Evolutionary conservation across 2,113 vertebrate genomes (phyloP).

Genomic region (Plecturocebus donacophilus): DNA sequence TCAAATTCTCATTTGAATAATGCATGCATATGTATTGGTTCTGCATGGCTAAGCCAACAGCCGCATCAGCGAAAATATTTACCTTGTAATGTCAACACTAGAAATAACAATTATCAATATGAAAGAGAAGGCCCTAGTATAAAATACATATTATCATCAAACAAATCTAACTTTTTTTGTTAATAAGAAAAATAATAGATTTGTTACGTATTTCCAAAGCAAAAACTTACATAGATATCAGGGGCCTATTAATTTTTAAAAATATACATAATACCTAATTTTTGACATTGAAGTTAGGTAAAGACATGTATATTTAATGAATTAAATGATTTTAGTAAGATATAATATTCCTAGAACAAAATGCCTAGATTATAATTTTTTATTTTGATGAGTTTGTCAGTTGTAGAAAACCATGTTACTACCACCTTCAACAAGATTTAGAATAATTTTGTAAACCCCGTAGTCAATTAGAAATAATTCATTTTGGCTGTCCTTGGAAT

Average conservation of each 20-base stretch:
- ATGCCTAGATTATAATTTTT: neutral
- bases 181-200: neutral
- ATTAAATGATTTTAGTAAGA: neutral
- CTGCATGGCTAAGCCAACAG: neutral
- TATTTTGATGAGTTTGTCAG: neutral
- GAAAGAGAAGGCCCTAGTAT: neutral
- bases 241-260: neutral
- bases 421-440: neutral
- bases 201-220: neutral
- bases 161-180: neutral
- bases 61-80: neutral
- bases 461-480: neutral
- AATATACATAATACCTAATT: neutral
- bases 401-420: neutral
- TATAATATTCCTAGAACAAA: neutral
- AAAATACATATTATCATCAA: neutral
- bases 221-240: neutral
- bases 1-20: constrained; percentile 33
- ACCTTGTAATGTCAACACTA: neutral
- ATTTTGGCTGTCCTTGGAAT: neutral
- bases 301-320: neutral
- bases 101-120: neutral
- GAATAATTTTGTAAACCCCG: neutral
- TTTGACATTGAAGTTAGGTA: neutral
- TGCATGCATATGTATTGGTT: neutral